phyloP scores from a whole-genome alignment of 2,888 invertebrate species.

The Caenorhabditis afra region DNA sequence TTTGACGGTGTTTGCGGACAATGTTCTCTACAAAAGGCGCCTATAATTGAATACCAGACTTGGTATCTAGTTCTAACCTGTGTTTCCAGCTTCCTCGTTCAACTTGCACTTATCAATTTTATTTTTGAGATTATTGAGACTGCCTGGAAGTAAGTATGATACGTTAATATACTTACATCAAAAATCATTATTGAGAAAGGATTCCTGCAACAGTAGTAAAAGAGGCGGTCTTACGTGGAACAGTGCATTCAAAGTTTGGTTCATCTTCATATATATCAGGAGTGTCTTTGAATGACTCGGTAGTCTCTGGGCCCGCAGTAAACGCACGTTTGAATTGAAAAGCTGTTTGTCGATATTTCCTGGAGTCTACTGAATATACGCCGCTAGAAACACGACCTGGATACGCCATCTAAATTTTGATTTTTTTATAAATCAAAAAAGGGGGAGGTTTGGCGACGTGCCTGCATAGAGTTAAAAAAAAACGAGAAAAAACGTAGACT shows the following conservation, averaged over 20 bases:
- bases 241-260: conserved; percentile 18
- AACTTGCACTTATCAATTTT: no score
- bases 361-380: conserved; percentile 39
- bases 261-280: conserved; percentile 60
- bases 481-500: no score
- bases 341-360: conserved; percentile 52
- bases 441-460: no score
- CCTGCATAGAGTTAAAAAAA: no score
- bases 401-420: background rate
- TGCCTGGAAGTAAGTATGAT: conserved; percentile 23
- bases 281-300: conserved; percentile 44
- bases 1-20: no score
- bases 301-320: background rate
- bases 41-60: no score
- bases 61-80: no score
- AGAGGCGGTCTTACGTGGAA: conserved; percentile 3
- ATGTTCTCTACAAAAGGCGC: no score
- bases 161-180: no score
- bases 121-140: conserved; percentile 11
- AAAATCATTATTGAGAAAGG: no score
- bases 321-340: conserved; percentile 13
- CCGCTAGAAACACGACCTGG: conserved; percentile 11
- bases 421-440: background rate
- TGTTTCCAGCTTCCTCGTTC: no score
- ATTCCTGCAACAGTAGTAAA: no score